These are phyloP conservation scores for Bradypus variegatus DNA, from an alignment of 2,797 vertebrate genomes.

Conservation along the genomic window DNA sequence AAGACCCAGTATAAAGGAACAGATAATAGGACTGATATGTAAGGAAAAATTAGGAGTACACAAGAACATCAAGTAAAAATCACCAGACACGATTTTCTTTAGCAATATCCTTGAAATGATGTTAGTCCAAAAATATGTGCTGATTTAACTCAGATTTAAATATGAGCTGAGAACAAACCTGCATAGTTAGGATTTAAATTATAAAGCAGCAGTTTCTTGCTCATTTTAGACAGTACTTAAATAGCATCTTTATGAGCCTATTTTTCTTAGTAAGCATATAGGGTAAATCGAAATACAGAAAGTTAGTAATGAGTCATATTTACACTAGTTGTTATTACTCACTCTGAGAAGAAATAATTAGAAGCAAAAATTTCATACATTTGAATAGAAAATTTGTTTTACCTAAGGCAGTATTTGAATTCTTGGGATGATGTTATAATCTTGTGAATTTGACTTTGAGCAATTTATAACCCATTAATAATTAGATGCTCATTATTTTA, in stretches of 20 bases:
- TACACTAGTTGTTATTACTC: conserved; percentile 18
- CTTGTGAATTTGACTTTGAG: conserved; percentile 7
- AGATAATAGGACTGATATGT: not conserved
- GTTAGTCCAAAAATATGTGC: not conserved
- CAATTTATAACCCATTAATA: not conserved
- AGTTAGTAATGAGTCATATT: conserved; percentile 20
- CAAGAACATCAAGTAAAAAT: not conserved
- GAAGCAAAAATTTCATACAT: conserved; percentile 30
- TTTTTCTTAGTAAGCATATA: conserved; percentile 37
- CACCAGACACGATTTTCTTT: not conserved
- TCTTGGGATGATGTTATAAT: conserved; percentile 10
- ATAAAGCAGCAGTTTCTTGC: not conserved
- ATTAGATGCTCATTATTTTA: not conserved
- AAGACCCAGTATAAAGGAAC: not conserved
- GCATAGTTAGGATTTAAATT: conserved; percentile 16
- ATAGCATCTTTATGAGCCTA: not conserved
- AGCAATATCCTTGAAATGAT: not conserved
- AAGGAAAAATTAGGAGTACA: not conserved
- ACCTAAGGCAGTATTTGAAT: conserved; percentile 14
- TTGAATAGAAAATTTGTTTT: not conserved
- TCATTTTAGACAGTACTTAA: conserved; percentile 21
- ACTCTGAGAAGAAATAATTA: conserved; percentile 33
- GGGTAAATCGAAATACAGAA: conserved; percentile 33
- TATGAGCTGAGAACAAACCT: not conserved
- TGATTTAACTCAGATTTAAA: conserved; percentile 24